Percentiles rank a stretch among this genome's conserved stretches.
These are phyloP conservation scores for Druon quercuslanigerum DNA, from an alignment of 1,140 invertebrate species.

Conservation along the genomic window DNA sequence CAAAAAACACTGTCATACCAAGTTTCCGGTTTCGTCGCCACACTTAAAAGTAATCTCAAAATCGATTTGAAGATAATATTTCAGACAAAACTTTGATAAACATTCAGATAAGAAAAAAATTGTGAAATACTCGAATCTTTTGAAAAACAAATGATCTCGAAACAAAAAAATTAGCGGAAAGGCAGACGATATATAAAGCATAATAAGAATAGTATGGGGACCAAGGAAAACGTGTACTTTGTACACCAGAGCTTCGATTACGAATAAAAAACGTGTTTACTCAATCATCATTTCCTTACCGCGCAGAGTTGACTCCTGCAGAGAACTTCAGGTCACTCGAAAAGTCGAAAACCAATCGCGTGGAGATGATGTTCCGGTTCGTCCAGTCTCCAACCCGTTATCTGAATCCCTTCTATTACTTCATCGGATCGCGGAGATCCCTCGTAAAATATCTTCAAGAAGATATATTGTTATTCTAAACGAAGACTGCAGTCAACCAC, in stretches of 20 bases:
- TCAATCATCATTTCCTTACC: conserved; percentile 56
- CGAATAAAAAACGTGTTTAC: conserved; percentile 51
- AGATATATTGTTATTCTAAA: background rate
- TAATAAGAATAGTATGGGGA: background rate
- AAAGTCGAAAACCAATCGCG: conserved; percentile 21
- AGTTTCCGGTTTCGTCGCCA: too few relatives aligned
- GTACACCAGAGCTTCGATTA: conserved; percentile 31
- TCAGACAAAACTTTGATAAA: too few relatives aligned
- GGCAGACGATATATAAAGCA: background rate
- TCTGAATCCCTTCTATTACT: background rate
- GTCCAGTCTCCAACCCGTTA: background rate
- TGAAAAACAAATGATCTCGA: background rate
- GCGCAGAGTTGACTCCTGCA: conserved; percentile 34
- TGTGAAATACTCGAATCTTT: too few relatives aligned
- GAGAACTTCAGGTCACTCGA: conserved; percentile 36
- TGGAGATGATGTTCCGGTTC: background rate
- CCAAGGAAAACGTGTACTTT: conserved; percentile 40
- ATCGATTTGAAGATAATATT: too few relatives aligned
- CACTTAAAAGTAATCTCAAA: too few relatives aligned
- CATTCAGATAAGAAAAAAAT: too few relatives aligned
- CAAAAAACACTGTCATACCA: too few relatives aligned
- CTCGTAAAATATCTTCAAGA: conserved; percentile 7
- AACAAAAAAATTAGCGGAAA: background rate
- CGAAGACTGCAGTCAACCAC: background rate
- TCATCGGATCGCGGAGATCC: background rate